Conservation (phyloP, 1,140 invertebrate species). For the Hirudo medicinalis region DNA sequence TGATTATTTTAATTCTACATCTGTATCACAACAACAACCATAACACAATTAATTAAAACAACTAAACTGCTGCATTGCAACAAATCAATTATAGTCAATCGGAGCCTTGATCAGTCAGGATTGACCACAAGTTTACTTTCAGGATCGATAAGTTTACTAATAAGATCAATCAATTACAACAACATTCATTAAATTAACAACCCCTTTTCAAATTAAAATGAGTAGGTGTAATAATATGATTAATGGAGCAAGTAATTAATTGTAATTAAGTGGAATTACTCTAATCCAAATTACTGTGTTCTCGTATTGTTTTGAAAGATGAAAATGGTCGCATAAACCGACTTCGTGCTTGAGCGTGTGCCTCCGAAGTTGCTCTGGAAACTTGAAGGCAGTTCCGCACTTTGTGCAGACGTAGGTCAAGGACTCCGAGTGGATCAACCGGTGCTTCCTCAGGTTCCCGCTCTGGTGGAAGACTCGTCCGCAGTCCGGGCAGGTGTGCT, state of each 20-base stretch:
- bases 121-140: too few relatives aligned
- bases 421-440: conserved; percentile 35
- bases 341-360: conserved; percentile 37
- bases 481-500: conserved; percentile 42
- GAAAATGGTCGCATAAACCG: background rate
- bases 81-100: too few relatives aligned
- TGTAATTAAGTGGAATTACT: conserved; percentile 25
- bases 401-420: conserved; percentile 34
- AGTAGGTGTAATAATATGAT: too few relatives aligned
- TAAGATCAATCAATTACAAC: too few relatives aligned
- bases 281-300: conserved; percentile 18
- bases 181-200: too few relatives aligned
- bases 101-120: too few relatives aligned
- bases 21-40: too few relatives aligned
- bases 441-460: conserved; percentile 41
- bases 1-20: too few relatives aligned
- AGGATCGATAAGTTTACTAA: too few relatives aligned
- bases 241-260: background rate
- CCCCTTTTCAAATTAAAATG: background rate
- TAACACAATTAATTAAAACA: too few relatives aligned
- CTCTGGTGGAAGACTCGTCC: conserved; percentile 43
- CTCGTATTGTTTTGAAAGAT: too few relatives aligned
- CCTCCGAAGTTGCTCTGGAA: conserved; percentile 40
- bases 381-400: conserved; percentile 38
- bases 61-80: too few relatives aligned